A percentile compares a stretch with the other conserved stretches of the same genome.
These are phyloP conservation scores for Lagocephalus sceleratus DNA, from an alignment of 2,797 vertebrate species.

Conservation along the genomic window DNA sequence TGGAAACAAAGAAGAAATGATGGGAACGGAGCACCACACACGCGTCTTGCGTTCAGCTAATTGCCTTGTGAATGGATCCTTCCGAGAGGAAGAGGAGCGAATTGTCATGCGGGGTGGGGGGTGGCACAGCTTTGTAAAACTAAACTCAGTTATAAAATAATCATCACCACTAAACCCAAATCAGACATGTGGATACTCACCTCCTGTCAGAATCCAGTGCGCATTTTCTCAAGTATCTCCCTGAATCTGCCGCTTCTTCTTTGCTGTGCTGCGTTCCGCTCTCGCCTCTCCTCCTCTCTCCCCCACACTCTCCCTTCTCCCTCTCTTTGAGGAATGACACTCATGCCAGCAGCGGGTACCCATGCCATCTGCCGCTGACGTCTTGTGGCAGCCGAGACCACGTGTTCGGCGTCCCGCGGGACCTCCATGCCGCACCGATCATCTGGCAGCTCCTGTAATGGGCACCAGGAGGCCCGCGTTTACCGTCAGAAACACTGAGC, in stretches of 20 bases:
- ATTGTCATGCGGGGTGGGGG: conserved; percentile 10
- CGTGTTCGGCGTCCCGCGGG: conserved; percentile 91
- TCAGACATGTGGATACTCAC: conserved; percentile 36
- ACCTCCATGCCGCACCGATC: conserved; percentile 95
- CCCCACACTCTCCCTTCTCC: conserved; percentile 74
- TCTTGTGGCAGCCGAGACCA: conserved; percentile 96
- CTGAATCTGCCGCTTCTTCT: conserved; percentile 47
- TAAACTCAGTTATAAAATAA: not conserved
- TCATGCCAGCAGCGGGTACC: conserved; percentile 99
- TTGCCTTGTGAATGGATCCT: conserved; percentile 43
- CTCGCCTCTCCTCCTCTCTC: conserved; percentile 57
- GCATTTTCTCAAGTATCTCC: conserved; percentile 78
- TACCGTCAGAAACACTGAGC: conserved; percentile 93
- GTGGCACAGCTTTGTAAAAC: too few relatives aligned
- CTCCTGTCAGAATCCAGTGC: conserved; percentile 82
- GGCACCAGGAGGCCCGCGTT: conserved; percentile 97
- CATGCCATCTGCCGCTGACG: conserved; percentile 99
- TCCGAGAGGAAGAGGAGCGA: conserved; percentile 42
- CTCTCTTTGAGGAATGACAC: conserved; percentile 99
- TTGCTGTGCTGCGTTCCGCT: conserved; percentile 51
- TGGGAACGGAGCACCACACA: not conserved
- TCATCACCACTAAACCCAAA: not conserved
- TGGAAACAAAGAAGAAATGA: conserved; percentile 15
- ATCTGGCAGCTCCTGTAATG: conserved; percentile 98
- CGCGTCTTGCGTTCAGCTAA: conserved; percentile 39